phyloP scores from a whole-genome alignment of 2,113 vertebrate genomes.

The Heliornis fulica region DNA sequence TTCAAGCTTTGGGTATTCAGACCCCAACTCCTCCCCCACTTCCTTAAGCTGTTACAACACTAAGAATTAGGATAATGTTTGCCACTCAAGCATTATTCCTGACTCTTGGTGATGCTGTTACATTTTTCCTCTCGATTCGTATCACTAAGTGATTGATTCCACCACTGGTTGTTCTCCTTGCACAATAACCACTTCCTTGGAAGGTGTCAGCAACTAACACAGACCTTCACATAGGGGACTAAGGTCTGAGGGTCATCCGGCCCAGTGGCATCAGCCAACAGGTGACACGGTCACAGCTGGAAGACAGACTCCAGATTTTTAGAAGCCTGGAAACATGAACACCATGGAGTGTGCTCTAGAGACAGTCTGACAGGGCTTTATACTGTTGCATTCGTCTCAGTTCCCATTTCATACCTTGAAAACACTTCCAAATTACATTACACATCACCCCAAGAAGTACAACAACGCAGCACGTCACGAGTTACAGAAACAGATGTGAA shows the following conservation, averaged over 20 bases:
- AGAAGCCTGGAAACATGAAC: background rate
- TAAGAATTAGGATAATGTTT: background rate
- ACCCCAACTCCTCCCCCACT: background rate
- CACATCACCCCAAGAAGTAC: background rate
- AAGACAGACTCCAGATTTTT: background rate
- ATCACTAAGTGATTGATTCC: background rate
- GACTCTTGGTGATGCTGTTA: background rate
- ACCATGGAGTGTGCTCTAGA: background rate
- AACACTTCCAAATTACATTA: background rate
- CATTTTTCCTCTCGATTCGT: background rate
- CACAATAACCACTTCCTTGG: background rate
- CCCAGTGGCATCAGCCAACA: background rate
- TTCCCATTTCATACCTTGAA: background rate
- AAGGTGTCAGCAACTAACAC: background rate
- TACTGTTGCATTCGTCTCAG: background rate
- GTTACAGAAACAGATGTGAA: background rate
- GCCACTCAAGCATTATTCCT: background rate
- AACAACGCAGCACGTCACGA: background rate
- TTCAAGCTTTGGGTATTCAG: background rate
- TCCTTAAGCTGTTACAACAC: background rate
- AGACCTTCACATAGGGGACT: background rate
- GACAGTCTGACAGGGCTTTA: background rate
- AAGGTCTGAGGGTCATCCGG: background rate
- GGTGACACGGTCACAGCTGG: fast-evolving
- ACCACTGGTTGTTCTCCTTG: background rate